Base-by-base conservation (phyloP, 2,888 invertebrate species). In the Notodonta ziczac region DNA sequence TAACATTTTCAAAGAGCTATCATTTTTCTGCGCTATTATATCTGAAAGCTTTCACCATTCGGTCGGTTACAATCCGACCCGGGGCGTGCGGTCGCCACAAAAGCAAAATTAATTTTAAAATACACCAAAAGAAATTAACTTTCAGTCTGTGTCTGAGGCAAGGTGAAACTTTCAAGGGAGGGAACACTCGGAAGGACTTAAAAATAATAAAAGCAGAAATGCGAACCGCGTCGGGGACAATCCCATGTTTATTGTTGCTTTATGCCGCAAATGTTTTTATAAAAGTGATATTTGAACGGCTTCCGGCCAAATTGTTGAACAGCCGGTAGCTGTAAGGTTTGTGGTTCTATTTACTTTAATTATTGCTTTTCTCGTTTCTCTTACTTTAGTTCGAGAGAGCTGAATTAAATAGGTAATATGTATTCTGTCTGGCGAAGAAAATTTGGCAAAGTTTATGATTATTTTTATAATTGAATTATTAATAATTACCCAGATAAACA, bases 121-220 rank as follows among this genome's bases (percentile, higher is more conserved):
- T 90, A 91, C 90, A 92, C 91, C 87, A 88, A 92, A 93, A 92
- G 91, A 93, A 91, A 93, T 93, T 92, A 92, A 92, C 92, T 93
- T 92, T 84, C 83, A 80, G 80, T 76, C 82, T 80, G 82, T 80
- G 83, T 83, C 83, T 78, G 78, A 80, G 84, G 82, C 77, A 81
- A 84, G 85, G 90, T 86, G 86, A 87, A 91, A 91, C 84, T 92
- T 92, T 86, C 80, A 78, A 87, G 86, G 87, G 83, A 84, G 87
- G 85, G 85, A 86, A 85, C 86, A 86, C 86, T 89, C 84, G 80
- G 78, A 82, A 83, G 77, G 89, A 89, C 90, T 91, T 90, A 87
- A 88, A 91, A 93, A 92, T 91, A 91, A 91, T 91, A 54, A 90
- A 91, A 89, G 85, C 79, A 81, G 81, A 82, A 84, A 82, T 76